These are phyloP conservation scores for Archaeoteleia sp. DNA, from an alignment of 2,888 invertebrate species.

Conservation along the genomic window DNA sequence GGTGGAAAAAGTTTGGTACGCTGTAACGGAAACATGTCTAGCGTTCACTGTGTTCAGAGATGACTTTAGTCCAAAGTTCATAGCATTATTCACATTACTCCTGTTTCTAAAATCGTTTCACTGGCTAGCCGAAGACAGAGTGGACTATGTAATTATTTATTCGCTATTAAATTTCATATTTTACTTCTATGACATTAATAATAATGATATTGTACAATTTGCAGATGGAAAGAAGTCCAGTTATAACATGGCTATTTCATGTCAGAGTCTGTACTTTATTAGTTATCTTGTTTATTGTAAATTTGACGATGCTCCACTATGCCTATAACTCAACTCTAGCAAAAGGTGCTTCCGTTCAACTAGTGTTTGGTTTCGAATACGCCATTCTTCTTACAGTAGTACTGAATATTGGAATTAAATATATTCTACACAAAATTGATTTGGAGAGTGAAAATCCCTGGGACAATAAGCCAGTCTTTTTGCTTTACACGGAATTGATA, in stretches of 20 bases:
- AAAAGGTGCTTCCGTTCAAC: slow-evolving; percentile 97
- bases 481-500: slow-evolving; percentile 96
- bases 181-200: slow-evolving; percentile 5
- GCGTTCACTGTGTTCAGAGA: slow-evolving; percentile 99
- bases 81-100: slow-evolving; percentile 96
- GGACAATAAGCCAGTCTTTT: slow-evolving; percentile 99
- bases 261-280: slow-evolving; percentile 90
- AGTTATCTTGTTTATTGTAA: slow-evolving; percentile 86
- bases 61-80: slow-evolving; percentile 98
- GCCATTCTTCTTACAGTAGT: slow-evolving; percentile 96
- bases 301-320: slow-evolving; percentile 92
- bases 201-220: slow-evolving; percentile 57
- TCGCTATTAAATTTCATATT: slow-evolving; percentile 3
- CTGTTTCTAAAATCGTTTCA: slow-evolving; percentile 99
- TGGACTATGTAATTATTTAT: slow-evolving; percentile 89
- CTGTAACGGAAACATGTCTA: slow-evolving; percentile 99
- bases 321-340: slow-evolving; percentile 94
- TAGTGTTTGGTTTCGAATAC: slow-evolving; percentile 99
- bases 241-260: slow-evolving; percentile 97
- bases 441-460: slow-evolving; percentile 95
- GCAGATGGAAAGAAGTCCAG: slow-evolving; percentile 99
- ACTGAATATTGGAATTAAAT: slow-evolving; percentile 94
- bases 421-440: slow-evolving; percentile 89
- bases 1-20: slow-evolving; percentile 99
- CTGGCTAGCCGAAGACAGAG: slow-evolving; percentile 99